Evolutionary conservation across 2,113 vertebrate genomes (phyloP).

Genomic region (Cercopithecus mona): DNA sequence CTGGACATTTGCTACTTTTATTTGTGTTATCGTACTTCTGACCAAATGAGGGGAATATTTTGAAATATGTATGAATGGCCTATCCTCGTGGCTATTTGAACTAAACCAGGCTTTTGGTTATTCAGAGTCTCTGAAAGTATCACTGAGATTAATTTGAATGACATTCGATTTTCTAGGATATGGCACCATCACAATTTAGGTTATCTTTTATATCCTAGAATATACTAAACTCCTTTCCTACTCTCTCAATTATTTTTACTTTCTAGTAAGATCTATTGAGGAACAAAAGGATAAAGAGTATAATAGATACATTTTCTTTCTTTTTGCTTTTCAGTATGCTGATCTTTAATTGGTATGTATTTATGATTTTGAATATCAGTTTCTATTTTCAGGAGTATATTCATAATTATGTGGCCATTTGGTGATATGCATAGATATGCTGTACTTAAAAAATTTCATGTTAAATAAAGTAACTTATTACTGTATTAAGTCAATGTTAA

Average conservation of each 20-base stretch:
- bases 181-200: not conserved
- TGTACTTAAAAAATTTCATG: not conserved
- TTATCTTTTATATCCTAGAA: slow-evolving; percentile 19
- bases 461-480: slow-evolving; percentile 33
- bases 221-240: not conserved
- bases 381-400: not conserved
- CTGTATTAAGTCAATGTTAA: not conserved
- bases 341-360: slow-evolving; percentile 20
- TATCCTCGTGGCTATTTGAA: not conserved
- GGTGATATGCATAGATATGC: not conserved
- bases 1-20: not conserved
- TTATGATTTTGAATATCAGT: slow-evolving; percentile 48
- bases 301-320: not conserved
- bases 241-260: not conserved
- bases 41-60: slow-evolving; percentile 35
- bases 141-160: slow-evolving; percentile 8
- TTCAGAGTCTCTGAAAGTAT: not conserved
- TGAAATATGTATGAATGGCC: not conserved
- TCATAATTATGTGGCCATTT: slow-evolving; percentile 2
- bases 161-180: not conserved
- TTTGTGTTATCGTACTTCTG: not conserved
- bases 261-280: slow-evolving; percentile 2
- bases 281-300: slow-evolving; percentile 30
- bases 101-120: slow-evolving; percentile 21
- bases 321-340: slow-evolving; percentile 44